Evolutionary conservation across 2,888 invertebrate genomes (phyloP).

Genomic region (Xestia ashworthii): DNA sequence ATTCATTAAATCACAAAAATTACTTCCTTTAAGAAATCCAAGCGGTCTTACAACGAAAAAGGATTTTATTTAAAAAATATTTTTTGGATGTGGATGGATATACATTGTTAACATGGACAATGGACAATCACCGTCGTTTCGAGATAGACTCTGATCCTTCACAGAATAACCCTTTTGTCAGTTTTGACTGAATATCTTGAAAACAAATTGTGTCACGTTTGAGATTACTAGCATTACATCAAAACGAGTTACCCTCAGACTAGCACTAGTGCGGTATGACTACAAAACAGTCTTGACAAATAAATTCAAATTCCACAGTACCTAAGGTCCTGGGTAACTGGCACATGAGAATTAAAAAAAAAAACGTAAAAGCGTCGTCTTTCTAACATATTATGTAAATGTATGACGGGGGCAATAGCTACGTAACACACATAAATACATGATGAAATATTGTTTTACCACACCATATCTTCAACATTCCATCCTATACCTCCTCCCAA

Average conservation of each 20-base stretch:
- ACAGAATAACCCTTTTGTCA: conserved; percentile 16
- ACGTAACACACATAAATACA: no score
- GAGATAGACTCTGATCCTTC: conserved; percentile 2
- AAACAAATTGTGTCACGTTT: conserved; percentile 44
- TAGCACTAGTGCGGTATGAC: conserved; percentile 16
- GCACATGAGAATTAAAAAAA: background rate
- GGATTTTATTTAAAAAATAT: background rate
- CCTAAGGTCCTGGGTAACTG: background rate
- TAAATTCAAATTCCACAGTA: conserved; percentile 24
- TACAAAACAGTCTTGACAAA: conserved; percentile 24
- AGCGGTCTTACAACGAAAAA: background rate
- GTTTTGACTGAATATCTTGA: conserved; percentile 20
- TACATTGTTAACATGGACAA: background rate
- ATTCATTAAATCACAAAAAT: background rate
- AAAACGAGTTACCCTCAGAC: conserved; percentile 7
- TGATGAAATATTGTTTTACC: background rate
- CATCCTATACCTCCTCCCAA: background rate
- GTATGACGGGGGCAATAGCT: no score
- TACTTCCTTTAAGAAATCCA: no score
- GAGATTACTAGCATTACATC: conserved; percentile 40
- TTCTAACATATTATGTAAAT: background rate
- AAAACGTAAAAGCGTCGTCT: background rate
- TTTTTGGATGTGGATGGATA: background rate
- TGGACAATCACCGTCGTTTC: background rate
- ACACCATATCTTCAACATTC: conserved; percentile 10